Conservation (phyloP, 2,888 invertebrate species). For the Spisula solida region DNA sequence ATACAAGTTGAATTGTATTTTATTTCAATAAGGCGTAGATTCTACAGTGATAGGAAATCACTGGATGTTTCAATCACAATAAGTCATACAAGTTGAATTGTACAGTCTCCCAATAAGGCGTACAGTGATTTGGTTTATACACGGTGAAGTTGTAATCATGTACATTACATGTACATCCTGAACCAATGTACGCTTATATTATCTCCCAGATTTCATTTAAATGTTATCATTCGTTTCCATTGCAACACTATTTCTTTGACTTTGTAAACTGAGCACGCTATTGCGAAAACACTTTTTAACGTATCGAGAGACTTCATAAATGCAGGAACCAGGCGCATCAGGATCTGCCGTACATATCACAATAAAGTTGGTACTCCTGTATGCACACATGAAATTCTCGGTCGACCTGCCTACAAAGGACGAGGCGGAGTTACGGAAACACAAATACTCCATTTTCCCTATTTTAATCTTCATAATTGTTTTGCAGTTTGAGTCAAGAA, state of each 20-base stretch:
- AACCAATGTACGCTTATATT: too few species aligned
- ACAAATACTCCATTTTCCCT: conserved; percentile 70
- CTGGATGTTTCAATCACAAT: too few species aligned
- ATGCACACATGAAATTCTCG: conserved; percentile 73
- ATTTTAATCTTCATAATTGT: conserved; percentile 69
- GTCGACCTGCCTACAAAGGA: conserved; percentile 75
- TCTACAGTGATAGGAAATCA: too few species aligned
- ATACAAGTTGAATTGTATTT: too few species aligned
- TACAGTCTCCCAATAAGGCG: too few species aligned
- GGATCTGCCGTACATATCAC: conserved; percentile 74
- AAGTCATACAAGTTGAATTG: too few species aligned
- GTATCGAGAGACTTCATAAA: conserved; percentile 77
- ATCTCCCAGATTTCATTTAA: too few species aligned
- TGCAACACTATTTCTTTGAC: not conserved
- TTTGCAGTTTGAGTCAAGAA: conserved; percentile 60
- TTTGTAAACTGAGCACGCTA: conserved; percentile 10
- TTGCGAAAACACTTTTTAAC: conserved; percentile 56
- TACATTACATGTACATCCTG: too few species aligned
- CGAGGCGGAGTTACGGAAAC: conserved; percentile 71
- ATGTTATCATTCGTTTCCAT: not conserved
- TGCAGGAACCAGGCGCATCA: conserved; percentile 77
- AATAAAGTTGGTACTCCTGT: conserved; percentile 68
- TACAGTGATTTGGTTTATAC: too few species aligned
- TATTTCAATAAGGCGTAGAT: too few species aligned
- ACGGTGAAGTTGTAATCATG: too few species aligned